These are phyloP conservation scores for Dryadula phaetusa DNA, from an alignment of 2,888 invertebrate species.

Conservation along the genomic window DNA sequence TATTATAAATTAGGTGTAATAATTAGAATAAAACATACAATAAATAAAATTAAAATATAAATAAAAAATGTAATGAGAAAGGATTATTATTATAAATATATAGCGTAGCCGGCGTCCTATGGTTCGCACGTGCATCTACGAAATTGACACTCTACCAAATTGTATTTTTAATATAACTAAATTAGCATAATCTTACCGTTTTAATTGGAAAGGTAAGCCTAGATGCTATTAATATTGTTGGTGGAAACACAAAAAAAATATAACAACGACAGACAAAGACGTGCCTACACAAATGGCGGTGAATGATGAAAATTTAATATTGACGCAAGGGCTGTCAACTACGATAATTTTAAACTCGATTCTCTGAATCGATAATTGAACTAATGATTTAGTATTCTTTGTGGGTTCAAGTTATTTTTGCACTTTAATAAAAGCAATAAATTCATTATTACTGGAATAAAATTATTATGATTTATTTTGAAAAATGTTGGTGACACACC, in stretches of 20 bases:
- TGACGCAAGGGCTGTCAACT: constrained; percentile 6
- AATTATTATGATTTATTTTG: too few species aligned
- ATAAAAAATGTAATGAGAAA: background rate
- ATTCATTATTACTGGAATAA: too few species aligned
- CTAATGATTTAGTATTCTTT: too few species aligned
- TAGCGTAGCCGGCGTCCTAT: constrained; percentile 11
- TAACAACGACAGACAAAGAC: constrained; percentile 39
- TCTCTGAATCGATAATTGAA: background rate
- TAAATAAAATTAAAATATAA: background rate
- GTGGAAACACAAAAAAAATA: constrained; percentile 31
- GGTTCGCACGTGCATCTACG: constrained; percentile 12
- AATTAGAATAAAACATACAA: background rate
- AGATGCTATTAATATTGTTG: constrained; percentile 24
- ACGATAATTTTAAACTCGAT: background rate
- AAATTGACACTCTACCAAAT: background rate
- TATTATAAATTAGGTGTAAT: background rate
- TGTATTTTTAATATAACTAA: background rate
- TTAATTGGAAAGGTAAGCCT: constrained; percentile 11
- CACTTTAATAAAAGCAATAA: too few species aligned
- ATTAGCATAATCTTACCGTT: constrained; percentile 26
- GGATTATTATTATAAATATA: constrained; percentile 10
- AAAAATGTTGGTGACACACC: too few species aligned
- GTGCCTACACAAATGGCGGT: constrained; percentile 41
- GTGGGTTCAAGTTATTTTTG: background rate
- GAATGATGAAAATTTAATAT: constrained; percentile 39